These are phyloP conservation scores for Perccottus glenii DNA, from an alignment of 2,113 vertebrate genomes.

Conservation along the genomic window DNA sequence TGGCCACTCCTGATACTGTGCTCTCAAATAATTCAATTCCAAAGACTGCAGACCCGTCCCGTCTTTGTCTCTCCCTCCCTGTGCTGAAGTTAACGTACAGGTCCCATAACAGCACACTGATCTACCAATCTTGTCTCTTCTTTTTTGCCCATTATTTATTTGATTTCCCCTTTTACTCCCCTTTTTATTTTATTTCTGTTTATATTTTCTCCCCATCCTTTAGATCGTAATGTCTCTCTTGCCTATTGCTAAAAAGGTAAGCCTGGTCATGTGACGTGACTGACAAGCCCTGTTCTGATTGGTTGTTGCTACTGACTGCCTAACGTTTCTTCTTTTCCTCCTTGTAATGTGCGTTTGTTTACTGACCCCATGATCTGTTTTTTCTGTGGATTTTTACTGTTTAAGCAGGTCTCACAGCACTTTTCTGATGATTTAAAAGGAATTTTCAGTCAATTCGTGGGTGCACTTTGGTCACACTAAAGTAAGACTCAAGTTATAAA, in stretches of 20 bases:
- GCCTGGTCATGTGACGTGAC: conserved; percentile 74
- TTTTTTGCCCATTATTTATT: conserved; percentile 34
- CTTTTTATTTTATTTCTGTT: conserved; percentile 73
- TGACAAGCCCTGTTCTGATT: conserved; percentile 57
- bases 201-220: conserved; percentile 79
- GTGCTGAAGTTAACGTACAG: conserved; percentile 23
- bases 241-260: conserved; percentile 98
- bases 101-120: conserved; percentile 64
- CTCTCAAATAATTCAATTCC: conserved; percentile 45
- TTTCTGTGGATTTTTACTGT: conserved; percentile 71
- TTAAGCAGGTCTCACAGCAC: conserved; percentile 37
- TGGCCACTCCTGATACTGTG: conserved; percentile 31
- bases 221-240: conserved; percentile 99
- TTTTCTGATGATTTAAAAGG: conserved; percentile 63
- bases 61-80: conserved; percentile 5
- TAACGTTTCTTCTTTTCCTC: conserved; percentile 35
- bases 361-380: conserved; percentile 4
- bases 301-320: conserved; percentile 61
- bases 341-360: conserved; percentile 37
- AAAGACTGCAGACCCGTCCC: conserved; percentile 3
- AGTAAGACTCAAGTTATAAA: neutral
- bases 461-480: neutral
- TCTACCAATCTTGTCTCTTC: conserved; percentile 74
- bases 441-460: conserved; percentile 38
- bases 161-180: conserved; percentile 10